phyloP scores from a whole-genome alignment of 2,113 vertebrate species.

The Cottus gobio region DNA sequence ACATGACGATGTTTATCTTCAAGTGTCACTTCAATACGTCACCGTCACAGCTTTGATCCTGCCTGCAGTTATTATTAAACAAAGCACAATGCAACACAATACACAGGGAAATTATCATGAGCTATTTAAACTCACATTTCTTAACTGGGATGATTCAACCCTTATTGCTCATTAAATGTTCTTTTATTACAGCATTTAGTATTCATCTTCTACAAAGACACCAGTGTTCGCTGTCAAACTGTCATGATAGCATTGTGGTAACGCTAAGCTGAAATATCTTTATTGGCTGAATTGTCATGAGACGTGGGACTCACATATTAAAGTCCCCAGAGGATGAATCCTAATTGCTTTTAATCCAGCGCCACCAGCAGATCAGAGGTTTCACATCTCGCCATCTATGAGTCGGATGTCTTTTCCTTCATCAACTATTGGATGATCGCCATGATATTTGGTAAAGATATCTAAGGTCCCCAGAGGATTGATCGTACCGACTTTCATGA shows the following conservation, averaged over 20 bases:
- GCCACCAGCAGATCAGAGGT: neutral
- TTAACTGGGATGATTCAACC: neutral
- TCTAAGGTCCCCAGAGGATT: neutral
- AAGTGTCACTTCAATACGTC: neutral
- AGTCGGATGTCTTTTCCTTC: neutral
- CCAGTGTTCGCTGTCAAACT: neutral
- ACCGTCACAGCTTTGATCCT: neutral
- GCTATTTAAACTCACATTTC: neutral
- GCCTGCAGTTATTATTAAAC: neutral
- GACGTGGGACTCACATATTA: neutral
- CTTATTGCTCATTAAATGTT: neutral
- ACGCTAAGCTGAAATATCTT: neutral
- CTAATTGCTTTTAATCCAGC: neutral
- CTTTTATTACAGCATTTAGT: neutral
- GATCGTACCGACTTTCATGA: neutral
- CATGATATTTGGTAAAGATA: neutral
- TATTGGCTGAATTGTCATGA: neutral
- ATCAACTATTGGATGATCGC: neutral
- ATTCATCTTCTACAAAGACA: neutral
- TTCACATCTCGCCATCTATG: neutral
- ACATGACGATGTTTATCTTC: neutral
- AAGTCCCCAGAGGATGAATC: neutral
- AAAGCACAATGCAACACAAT: neutral
- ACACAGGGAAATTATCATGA: neutral
- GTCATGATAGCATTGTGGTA: neutral